These are phyloP conservation scores for Pygathrix nemaeus DNA, from an alignment of 2,113 vertebrate genomes.

Conservation along the genomic window DNA sequence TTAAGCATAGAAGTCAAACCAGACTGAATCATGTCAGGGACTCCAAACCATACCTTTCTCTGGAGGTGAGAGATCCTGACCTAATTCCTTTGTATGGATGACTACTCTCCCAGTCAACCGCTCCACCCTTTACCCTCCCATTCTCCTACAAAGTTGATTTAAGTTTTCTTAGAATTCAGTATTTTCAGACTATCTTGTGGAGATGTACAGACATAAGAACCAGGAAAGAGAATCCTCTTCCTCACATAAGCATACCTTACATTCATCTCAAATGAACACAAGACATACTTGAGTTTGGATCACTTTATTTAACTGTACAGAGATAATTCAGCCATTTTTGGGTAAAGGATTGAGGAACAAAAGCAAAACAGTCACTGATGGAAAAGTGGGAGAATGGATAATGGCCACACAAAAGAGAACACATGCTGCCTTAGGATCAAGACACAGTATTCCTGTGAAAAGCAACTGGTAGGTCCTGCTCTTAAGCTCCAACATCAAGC, in stretches of 20 bases:
- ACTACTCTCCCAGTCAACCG: neutral
- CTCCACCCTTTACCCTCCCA: neutral
- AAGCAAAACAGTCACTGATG: neutral
- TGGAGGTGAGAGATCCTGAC: neutral
- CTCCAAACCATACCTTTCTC: neutral
- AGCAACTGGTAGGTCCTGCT: neutral
- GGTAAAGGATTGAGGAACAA: neutral
- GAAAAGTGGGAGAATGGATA: neutral
- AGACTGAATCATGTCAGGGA: neutral
- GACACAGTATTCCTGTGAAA: neutral
- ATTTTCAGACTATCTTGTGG: neutral
- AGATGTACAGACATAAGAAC: neutral
- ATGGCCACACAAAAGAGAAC: neutral
- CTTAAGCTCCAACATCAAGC: neutral
- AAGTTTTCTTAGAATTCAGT: neutral
- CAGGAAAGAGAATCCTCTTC: neutral
- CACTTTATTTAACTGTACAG: constrained; percentile 64
- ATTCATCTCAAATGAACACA: constrained; percentile 27
- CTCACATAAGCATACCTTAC: neutral
- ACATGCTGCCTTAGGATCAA: neutral
- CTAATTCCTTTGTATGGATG: neutral
- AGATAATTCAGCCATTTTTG: neutral
- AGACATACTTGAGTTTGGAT: neutral
- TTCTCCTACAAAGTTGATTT: neutral
- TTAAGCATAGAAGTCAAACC: constrained; percentile 11